These are phyloP conservation scores for Xenopus laevis DNA, from an alignment of 2,113 vertebrate species.

Conservation along the genomic window DNA sequence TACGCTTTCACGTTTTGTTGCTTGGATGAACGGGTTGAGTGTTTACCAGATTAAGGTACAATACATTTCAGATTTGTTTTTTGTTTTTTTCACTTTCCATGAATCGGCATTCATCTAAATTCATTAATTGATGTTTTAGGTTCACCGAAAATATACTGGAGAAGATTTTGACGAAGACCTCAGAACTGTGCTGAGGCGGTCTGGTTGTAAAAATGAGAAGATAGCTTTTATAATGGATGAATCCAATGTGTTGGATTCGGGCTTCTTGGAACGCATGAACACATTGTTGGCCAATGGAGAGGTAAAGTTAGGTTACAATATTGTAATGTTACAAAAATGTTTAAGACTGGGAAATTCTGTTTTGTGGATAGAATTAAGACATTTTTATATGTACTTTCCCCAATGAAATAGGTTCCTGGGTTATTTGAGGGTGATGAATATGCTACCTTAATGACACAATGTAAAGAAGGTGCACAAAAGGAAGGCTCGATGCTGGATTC, in stretches of 20 bases:
- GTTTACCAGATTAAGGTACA: conserved; percentile 97
- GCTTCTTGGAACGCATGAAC: conserved; percentile 97
- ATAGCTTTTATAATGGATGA: conserved; percentile 99
- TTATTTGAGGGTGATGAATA: conserved; percentile 98
- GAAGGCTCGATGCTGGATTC: conserved; percentile 97
- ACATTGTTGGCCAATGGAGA: conserved; percentile 96
- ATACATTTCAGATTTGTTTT: not conserved
- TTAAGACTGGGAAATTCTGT: not conserved
- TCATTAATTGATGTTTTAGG: conserved; percentile 59
- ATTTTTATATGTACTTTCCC: too few species aligned
- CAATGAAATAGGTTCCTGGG: conserved; percentile 79
- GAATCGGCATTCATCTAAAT: too few species aligned
- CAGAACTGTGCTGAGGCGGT: conserved; percentile 89
- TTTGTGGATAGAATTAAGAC: too few species aligned
- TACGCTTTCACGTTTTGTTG: conserved; percentile 93
- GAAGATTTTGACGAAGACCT: conserved; percentile 98
- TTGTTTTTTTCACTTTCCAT: not conserved
- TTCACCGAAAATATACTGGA: conserved; percentile 94
- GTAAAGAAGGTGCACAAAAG: conserved; percentile 97
- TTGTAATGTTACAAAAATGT: not conserved
- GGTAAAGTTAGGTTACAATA: conserved; percentile 57
- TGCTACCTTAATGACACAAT: conserved; percentile 95
- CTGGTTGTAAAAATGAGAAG: conserved; percentile 97
- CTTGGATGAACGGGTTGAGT: conserved; percentile 97
- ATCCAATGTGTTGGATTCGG: conserved; percentile 94